These are phyloP conservation scores for Notothenia coriiceps DNA, from an alignment of 2,113 vertebrate species.

Conservation along the genomic window DNA sequence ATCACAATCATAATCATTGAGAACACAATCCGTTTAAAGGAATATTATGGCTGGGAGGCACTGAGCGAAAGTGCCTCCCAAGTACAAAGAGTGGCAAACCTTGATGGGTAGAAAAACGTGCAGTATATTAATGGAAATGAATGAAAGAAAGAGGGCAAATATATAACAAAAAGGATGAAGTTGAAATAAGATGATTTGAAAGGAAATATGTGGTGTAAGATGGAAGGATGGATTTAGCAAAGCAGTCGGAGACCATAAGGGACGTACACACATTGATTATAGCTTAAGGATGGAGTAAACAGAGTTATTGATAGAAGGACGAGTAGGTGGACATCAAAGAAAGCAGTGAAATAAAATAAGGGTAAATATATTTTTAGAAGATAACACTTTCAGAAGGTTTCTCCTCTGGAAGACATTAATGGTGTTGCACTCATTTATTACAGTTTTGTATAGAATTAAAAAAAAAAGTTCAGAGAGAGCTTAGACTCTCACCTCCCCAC, in stretches of 20 bases:
- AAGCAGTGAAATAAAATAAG: neutral
- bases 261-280: too few species aligned
- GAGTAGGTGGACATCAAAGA: neutral
- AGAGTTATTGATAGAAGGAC: too few species aligned
- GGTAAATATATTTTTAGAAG: neutral
- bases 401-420: neutral
- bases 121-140: neutral
- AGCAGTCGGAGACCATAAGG: too few species aligned
- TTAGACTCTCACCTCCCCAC: neutral
- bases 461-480: too few species aligned
- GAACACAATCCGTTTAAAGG: conserved; percentile 11
- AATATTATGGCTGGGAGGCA: conserved; percentile 10
- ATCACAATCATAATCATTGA: neutral
- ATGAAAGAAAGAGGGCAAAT: conserved; percentile 3
- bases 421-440: neutral
- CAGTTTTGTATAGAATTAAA: neutral
- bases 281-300: too few species aligned
- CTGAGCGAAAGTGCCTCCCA: neutral
- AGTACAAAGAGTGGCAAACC: neutral
- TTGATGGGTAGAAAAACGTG: neutral
- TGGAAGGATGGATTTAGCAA: neutral
- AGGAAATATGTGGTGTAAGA: neutral
- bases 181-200: conserved; percentile 5
- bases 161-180: neutral
- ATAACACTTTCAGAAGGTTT: neutral